Evolutionary conservation across 2,888 invertebrate species (phyloP).

Genomic region (Scrobipalpa atriplicella): DNA sequence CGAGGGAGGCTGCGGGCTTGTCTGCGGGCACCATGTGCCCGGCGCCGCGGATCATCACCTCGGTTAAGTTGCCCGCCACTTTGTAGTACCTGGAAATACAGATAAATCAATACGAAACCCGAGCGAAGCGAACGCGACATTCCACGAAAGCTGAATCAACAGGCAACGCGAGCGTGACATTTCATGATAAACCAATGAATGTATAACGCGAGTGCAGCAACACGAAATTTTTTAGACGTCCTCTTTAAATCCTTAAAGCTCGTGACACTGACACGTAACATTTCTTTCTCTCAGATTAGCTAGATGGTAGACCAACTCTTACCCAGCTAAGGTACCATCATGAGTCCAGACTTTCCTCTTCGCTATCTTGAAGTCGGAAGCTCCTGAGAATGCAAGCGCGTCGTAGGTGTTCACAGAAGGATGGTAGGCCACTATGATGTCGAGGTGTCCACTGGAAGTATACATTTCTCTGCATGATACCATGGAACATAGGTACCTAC

Average conservation of each 20-base stretch:
- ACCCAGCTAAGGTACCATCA: conserved; percentile 78
- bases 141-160: no score
- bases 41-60: conserved; percentile 84
- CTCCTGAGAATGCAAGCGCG: conserved; percentile 65
- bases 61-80: conserved; percentile 80
- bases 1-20: conserved; percentile 82
- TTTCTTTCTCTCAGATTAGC: background rate
- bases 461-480: no score
- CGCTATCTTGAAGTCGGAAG: conserved; percentile 71
- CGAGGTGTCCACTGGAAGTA: conserved; percentile 77
- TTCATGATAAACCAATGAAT: no score
- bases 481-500: no score
- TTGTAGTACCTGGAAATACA: conserved; percentile 76
- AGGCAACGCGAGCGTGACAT: no score
- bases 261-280: no score
- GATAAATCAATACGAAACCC: no score
- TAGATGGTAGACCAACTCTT: conserved; percentile 34
- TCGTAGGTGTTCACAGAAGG: conserved; percentile 82
- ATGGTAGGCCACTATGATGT: conserved; percentile 86
- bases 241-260: no score
- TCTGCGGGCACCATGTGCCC: conserved; percentile 87
- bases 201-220: no score
- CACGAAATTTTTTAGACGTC: no score
- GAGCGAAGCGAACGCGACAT: no score
- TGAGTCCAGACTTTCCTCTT: conserved; percentile 72